Percentiles rank a stretch among this genome's conserved stretches.
Conservation (phyloP, 2,797 vertebrate genomes). For the Lagodon rhomboides region DNA sequence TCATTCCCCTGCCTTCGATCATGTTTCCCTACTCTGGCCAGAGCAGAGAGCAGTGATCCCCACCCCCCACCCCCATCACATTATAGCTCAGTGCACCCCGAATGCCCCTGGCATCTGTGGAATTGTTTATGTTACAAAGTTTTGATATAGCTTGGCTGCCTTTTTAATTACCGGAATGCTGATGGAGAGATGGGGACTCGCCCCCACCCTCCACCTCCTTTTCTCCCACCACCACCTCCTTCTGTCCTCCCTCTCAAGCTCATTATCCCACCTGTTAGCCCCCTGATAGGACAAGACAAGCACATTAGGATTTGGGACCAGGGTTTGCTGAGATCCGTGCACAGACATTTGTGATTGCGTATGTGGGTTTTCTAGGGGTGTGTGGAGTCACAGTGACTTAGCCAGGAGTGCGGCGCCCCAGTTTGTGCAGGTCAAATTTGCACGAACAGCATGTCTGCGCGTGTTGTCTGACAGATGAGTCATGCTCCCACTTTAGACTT, state of each 20-base stretch:
- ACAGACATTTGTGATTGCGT: constrained; percentile 26
- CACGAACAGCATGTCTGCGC: constrained; percentile 33
- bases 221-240: constrained; percentile 16
- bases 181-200: constrained; percentile 64
- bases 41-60: constrained; percentile 37
- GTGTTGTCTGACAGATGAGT: constrained; percentile 65
- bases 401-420: constrained; percentile 8
- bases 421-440: constrained; percentile 39
- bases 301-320: constrained; percentile 36
- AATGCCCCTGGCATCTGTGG: constrained; percentile 66
- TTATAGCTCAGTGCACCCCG: constrained; percentile 43
- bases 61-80: not conserved
- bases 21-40: constrained; percentile 69
- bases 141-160: constrained; percentile 67
- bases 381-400: constrained; percentile 39
- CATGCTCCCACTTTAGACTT: constrained; percentile 66
- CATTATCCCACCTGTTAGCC: constrained; percentile 75
- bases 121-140: constrained; percentile 79
- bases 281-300: constrained; percentile 55
- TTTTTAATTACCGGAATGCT: constrained; percentile 76
- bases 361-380: constrained; percentile 1
- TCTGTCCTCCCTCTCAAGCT: constrained; percentile 29
- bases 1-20: constrained; percentile 69
- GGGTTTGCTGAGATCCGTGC: constrained; percentile 30
- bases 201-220: constrained; percentile 14